phyloP scores from a whole-genome alignment of 2,113 vertebrate species.

The Ammodramus savannarum region DNA sequence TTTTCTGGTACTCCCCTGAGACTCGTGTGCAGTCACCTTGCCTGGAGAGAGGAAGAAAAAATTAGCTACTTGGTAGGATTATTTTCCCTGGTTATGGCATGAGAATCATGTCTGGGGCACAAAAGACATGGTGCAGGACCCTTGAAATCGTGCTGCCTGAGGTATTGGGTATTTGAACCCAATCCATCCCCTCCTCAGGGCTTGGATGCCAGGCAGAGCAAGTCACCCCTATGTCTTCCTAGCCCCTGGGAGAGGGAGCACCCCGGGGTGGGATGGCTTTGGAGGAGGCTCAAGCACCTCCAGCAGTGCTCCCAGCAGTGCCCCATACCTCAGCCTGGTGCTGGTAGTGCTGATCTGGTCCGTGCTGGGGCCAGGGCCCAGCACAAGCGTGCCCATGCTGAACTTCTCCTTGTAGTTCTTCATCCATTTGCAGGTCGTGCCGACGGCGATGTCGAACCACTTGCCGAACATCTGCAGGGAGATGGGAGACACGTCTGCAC shows the following conservation, averaged over 20 bases:
- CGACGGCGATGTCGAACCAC: constrained; percentile 83
- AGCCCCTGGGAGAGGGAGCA: neutral
- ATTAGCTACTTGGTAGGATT: neutral
- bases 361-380: constrained; percentile 24
- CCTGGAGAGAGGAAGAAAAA: constrained; percentile 41
- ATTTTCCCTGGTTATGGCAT: neutral
- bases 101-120: neutral
- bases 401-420: constrained; percentile 60
- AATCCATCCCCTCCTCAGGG: neutral
- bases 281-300: neutral
- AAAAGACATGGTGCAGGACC: neutral
- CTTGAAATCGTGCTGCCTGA: rapidly evolving
- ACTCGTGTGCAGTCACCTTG: constrained; percentile 59
- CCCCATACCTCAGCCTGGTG: constrained; percentile 67
- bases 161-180: neutral
- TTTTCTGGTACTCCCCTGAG: constrained; percentile 65
- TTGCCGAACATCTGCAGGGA: constrained; percentile 77
- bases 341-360: constrained; percentile 48
- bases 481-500: neutral
- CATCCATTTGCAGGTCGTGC: constrained; percentile 75
- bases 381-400: constrained; percentile 74
- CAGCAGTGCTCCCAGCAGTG: neutral
- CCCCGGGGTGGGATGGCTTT: neutral
- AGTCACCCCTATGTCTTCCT: rapidly evolving
- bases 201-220: neutral